Evolutionary conservation across 2,797 vertebrate genomes (phyloP).

Genomic region (Crocidura indochinensis): DNA sequence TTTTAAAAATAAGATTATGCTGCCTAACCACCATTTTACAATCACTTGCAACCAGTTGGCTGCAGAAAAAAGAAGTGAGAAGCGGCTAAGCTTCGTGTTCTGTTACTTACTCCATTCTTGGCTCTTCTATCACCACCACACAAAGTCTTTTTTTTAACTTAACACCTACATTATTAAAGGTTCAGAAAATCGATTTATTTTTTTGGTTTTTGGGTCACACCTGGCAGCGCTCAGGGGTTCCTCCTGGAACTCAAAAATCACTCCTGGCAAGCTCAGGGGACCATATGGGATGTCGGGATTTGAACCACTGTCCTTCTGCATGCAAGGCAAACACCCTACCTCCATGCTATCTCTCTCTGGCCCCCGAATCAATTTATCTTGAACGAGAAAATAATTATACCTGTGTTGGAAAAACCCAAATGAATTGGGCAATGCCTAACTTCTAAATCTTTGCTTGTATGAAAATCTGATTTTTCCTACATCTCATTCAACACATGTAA

Average conservation of each 20-base stretch:
- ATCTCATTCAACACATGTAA: not conserved
- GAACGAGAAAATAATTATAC: not conserved
- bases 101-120: not conserved
- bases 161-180: not conserved
- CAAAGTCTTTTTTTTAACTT: not conserved
- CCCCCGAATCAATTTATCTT: slow-evolving; percentile 6
- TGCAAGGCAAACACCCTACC: no score
- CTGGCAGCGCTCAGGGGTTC: no score
- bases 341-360: no score
- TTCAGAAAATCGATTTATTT: slow-evolving; percentile 3
- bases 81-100: not conserved
- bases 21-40: not conserved
- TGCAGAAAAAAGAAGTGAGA: not conserved
- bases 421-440: not conserved
- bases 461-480: not conserved
- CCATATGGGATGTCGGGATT: no score
- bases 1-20: not conserved
- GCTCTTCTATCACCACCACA: not conserved
- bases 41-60: not conserved
- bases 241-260: no score
- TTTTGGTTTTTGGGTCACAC: no score
- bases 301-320: no score
- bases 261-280: no score
- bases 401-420: not conserved
- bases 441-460: not conserved